phyloP scores from a whole-genome alignment of 2,113 vertebrate genomes.

The Stomatorhinus ivindoensis region DNA sequence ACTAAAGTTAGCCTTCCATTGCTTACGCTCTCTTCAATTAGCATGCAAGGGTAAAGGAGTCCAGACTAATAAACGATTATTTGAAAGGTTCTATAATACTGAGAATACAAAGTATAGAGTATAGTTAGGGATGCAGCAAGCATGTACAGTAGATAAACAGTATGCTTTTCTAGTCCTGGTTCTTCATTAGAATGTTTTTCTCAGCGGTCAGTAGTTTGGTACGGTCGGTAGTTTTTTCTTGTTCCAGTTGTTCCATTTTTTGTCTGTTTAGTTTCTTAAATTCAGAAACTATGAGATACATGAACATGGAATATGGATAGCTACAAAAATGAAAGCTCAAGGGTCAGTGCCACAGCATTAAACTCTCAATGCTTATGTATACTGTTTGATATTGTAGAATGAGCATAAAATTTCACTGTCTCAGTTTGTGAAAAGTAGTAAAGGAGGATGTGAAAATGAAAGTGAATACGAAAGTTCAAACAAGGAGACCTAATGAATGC shows the following conservation, averaged over 20 bases:
- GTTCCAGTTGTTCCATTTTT: background rate
- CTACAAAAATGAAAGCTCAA: background rate
- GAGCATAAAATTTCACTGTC: background rate
- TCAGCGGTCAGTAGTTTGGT: no score
- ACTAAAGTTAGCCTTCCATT: background rate
- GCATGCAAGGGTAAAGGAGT: background rate
- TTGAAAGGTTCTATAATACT: background rate
- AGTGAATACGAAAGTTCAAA: no score
- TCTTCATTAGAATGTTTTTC: background rate
- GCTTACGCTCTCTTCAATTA: background rate
- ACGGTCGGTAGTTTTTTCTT: background rate
- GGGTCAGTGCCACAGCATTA: background rate
- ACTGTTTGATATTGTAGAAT: background rate
- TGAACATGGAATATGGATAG: background rate
- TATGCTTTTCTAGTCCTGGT: background rate
- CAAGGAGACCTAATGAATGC: no score
- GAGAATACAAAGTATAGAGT: background rate
- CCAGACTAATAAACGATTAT: background rate
- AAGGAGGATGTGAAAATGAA: constrained; percentile 8
- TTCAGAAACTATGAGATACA: background rate
- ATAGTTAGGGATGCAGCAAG: background rate
- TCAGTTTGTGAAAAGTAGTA: constrained; percentile 19
- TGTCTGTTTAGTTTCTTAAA: background rate
- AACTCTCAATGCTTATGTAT: constrained; percentile 18
- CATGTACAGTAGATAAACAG: background rate